phyloP scores from a whole-genome alignment of 2,113 vertebrate genomes.

The Thunnus thynnus region DNA sequence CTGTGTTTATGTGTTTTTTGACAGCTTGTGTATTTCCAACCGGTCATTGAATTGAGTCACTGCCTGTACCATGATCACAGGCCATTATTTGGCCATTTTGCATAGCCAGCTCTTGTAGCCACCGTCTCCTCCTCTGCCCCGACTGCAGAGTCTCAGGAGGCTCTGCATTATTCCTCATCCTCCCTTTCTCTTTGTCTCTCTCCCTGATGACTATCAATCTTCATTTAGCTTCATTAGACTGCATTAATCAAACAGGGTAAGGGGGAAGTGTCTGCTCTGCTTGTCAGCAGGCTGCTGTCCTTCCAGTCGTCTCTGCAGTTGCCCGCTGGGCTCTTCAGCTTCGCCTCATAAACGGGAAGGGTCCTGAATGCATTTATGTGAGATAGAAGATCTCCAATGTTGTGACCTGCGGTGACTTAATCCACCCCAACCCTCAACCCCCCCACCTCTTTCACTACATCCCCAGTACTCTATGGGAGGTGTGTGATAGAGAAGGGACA shows the following conservation, averaged over 20 bases:
- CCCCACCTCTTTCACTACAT: background rate
- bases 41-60: constrained; percentile 52
- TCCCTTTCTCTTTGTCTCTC: constrained; percentile 24
- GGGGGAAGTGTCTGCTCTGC: constrained; percentile 37
- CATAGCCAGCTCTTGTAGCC: constrained; percentile 8
- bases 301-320: background rate
- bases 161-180: constrained; percentile 18
- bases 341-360: constrained; percentile 35
- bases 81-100: constrained; percentile 41
- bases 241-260: constrained; percentile 60
- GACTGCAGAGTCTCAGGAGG: constrained; percentile 32
- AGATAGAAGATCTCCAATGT: constrained; percentile 29
- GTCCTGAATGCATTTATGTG: constrained; percentile 26
- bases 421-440: background rate
- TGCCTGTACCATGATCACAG: constrained; percentile 56
- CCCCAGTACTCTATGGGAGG: background rate
- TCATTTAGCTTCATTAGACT: constrained; percentile 70
- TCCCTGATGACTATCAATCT: constrained; percentile 58
- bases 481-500: constrained; percentile 5
- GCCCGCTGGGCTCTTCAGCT: constrained; percentile 5
- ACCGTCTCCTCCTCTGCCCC: constrained; percentile 16
- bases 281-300: constrained; percentile 45
- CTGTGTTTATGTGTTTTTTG: background rate
- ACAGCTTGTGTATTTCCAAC: background rate
- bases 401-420: constrained; percentile 16